phyloP scores from a whole-genome alignment of 2,888 invertebrate species.

The Strigamia crassipes region DNA sequence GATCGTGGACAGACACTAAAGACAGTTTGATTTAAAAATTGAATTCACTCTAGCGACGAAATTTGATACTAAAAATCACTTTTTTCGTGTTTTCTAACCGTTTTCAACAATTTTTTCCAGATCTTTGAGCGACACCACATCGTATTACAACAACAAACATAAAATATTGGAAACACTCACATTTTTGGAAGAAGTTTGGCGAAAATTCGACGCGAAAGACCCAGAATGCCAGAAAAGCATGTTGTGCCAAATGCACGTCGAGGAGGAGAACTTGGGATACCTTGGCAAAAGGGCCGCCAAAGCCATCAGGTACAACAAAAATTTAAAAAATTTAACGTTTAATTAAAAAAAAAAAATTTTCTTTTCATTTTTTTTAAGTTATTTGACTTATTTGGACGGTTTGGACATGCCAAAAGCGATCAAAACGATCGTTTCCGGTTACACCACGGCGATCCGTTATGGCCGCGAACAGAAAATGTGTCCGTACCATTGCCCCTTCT shows the following conservation, averaged over 20 bases:
- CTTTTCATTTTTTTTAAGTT: background rate
- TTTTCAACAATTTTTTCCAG: background rate
- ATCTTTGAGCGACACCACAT: slow-evolving; percentile 43
- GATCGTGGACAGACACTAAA: no score
- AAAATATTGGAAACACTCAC: slow-evolving; percentile 44
- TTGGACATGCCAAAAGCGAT: slow-evolving; percentile 37
- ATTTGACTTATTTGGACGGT: slow-evolving; percentile 44
- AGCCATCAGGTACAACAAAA: slow-evolving; percentile 44
- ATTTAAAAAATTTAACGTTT: background rate
- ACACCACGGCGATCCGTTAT: slow-evolving; percentile 19
- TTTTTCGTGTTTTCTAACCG: no score
- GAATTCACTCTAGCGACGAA: no score
- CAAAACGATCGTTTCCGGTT: slow-evolving; percentile 15
- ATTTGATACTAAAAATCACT: no score
- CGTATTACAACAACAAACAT: slow-evolving; percentile 45
- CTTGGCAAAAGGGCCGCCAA: slow-evolving; percentile 41
- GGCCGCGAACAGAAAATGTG: slow-evolving; percentile 39
- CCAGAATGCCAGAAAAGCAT: slow-evolving; percentile 44
- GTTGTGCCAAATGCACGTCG: slow-evolving; percentile 42
- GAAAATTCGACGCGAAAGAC: slow-evolving; percentile 45
- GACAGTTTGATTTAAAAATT: no score
- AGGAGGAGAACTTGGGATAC: slow-evolving; percentile 44
- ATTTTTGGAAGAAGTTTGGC: slow-evolving; percentile 45
- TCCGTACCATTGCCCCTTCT: slow-evolving; percentile 44
- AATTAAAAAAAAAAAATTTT: background rate